Base-by-base conservation (phyloP, 2,113 vertebrate genomes). In the Seriola aureovittata region DNA sequence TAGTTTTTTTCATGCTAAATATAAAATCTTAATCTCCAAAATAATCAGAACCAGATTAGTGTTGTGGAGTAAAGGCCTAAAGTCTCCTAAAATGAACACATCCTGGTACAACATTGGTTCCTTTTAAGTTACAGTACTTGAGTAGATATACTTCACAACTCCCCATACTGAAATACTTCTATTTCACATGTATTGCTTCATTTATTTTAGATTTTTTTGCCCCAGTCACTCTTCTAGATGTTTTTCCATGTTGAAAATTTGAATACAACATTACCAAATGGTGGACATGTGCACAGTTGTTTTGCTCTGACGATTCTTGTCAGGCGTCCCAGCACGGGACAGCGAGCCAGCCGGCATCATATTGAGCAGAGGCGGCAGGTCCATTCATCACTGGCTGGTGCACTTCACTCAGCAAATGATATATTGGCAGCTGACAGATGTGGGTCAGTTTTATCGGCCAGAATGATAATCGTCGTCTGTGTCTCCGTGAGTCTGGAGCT, bases 351-450 rank as follows among this genome's bases (percentile, higher is more conserved):
- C 75, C 75, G 71, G 52, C 74, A 60, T 93, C 88, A 81, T 32
- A 65, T 64, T 85, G 75, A 91, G 72, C 69, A 64, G 78, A 75
- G 34, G 55, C 65, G 85, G 84, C 92, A 87, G 87, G 59, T 91
- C 80, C 87, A 91, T 93, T 91, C 85, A 92, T 92, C 93, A 91
- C 87, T 63, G 72, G 66, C 85, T 75, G 75, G 11, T 68, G 80
- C 82, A 55, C 63, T 79, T 82, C 21, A 13, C 76, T 69, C 74
- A 34, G 64, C 83, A 85, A 85, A 89, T 79, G 79, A 89, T 78
- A 69, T 65, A 72, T 79, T 75, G 90, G 86, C 89, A 88, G 89
- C 77, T 89, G 91, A 90, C 91, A 88, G 85, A 90, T 89, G 86
- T 91, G 82, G 85, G 92, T 89, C 90, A 87, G 50, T 86, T 79